phyloP scores from a whole-genome alignment of 2,797 vertebrate genomes.

The Echiichthys vipera region DNA sequence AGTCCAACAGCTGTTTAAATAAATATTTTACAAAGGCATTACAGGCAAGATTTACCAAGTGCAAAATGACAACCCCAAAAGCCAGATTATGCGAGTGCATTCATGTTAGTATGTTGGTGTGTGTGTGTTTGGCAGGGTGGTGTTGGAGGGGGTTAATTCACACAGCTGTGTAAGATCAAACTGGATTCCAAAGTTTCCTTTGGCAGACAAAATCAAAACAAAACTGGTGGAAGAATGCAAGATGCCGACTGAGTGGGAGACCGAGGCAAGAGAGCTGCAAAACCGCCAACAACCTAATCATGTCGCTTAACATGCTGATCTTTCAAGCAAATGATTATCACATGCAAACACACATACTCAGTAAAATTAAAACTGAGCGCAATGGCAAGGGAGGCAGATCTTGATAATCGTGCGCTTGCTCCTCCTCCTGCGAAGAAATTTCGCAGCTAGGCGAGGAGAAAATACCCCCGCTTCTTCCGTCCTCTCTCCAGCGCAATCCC shows the following conservation, averaged over 20 bases:
- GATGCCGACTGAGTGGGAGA: slow-evolving; percentile 25
- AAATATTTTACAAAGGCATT: slow-evolving; percentile 1
- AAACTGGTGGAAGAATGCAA: slow-evolving; percentile 53
- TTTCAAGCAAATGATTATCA: slow-evolving; percentile 60
- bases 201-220: slow-evolving; percentile 70
- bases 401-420: neutral
- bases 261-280: slow-evolving; percentile 18
- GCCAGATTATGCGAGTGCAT: slow-evolving; percentile 28
- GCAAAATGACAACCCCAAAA: slow-evolving; percentile 34
- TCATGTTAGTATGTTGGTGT: neutral
- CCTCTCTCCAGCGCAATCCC: slow-evolving; percentile 34
- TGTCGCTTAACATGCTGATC: slow-evolving; percentile 42
- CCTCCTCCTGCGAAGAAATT: slow-evolving; percentile 42
- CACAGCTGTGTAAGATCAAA: slow-evolving; percentile 69
- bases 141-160: slow-evolving; percentile 49
- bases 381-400: slow-evolving; percentile 8
- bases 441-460: slow-evolving; percentile 7
- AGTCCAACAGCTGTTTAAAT: slow-evolving; percentile 7
- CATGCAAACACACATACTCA: slow-evolving; percentile 4
- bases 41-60: slow-evolving; percentile 16
- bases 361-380: slow-evolving; percentile 15
- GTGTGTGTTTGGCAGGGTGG: neutral
- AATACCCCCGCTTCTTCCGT: slow-evolving; percentile 19
- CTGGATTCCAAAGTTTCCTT: slow-evolving; percentile 71
- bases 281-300: slow-evolving; percentile 44